Evolutionary conservation across 2,797 vertebrate genomes (phyloP).

Genomic region (Xenops minutus): DNA sequence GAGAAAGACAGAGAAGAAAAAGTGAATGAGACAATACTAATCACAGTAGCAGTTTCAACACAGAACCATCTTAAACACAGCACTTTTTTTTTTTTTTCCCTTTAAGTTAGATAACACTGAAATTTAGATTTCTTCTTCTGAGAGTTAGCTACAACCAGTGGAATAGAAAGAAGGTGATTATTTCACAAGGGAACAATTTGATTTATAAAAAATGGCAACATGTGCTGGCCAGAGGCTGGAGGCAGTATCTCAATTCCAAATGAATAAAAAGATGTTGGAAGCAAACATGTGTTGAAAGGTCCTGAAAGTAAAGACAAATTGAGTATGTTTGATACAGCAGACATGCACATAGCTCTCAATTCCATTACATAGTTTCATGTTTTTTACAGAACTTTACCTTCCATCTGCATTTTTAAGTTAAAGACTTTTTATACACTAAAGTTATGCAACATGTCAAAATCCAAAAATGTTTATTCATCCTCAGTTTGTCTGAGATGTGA

Average conservation of each 20-base stretch:
- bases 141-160: not conserved
- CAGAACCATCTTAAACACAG: not conserved
- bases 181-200: not conserved
- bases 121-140: not conserved
- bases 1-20: not conserved
- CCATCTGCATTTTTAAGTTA: not conserved
- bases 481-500: rapidly evolving
- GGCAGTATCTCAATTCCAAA: not conserved
- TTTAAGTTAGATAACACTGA: not conserved
- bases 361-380: not conserved
- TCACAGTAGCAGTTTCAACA: not conserved
- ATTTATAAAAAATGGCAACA: not conserved
- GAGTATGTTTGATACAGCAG: not conserved
- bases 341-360: not conserved
- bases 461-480: not conserved
- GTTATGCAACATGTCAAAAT: not conserved
- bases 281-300: not conserved
- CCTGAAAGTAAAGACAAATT: not conserved
- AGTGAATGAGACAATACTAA: not conserved
- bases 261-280: not conserved
- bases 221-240: not conserved
- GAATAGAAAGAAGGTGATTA: not conserved
- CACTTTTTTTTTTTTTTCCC: not conserved
- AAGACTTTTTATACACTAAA: not conserved
- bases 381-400: not conserved